Evolutionary conservation across 2,113 vertebrate species (phyloP).

Genomic region (Centropristis striata): DNA sequence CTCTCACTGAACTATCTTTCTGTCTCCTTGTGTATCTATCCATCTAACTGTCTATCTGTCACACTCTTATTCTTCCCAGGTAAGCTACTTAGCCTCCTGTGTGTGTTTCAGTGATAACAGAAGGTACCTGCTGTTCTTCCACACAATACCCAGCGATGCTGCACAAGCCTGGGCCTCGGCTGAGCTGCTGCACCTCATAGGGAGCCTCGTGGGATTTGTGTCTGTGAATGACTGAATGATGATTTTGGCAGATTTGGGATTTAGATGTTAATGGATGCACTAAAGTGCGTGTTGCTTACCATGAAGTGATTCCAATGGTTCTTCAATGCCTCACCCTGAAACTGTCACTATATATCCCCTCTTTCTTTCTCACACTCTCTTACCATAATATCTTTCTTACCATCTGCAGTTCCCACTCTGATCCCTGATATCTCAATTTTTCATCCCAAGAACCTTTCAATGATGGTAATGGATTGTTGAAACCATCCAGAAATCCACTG

Average conservation of each 20-base stretch:
- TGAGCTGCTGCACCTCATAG: slow-evolving; percentile 63
- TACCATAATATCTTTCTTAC: background rate
- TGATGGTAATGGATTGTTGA: slow-evolving; percentile 59
- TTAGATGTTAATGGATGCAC: slow-evolving; percentile 66
- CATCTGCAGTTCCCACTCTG: background rate
- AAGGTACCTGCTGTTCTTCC: slow-evolving; percentile 67
- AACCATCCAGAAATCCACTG: slow-evolving; percentile 65
- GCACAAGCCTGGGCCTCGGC: slow-evolving; percentile 70
- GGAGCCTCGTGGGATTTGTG: slow-evolving; percentile 74
- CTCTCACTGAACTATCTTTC: background rate
- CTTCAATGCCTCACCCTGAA: background rate
- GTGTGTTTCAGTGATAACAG: slow-evolving; percentile 67
- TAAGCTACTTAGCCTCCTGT: slow-evolving; percentile 71
- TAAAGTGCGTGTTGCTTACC: slow-evolving; percentile 68
- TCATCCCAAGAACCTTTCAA: slow-evolving; percentile 2
- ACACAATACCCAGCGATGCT: slow-evolving; percentile 71
- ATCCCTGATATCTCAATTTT: background rate
- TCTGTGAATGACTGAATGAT: slow-evolving; percentile 69
- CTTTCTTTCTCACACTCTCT: background rate
- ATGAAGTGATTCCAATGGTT: slow-evolving; percentile 69
- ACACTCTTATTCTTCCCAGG: slow-evolving; percentile 40
- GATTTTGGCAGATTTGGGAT: slow-evolving; percentile 75
- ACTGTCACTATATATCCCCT: background rate
- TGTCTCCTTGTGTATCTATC: background rate
- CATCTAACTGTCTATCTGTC: background rate